Percentiles rank a stretch among this genome's conserved stretches.
These are phyloP conservation scores for Pelodiscus sinensis DNA, from an alignment of 2,113 vertebrate species.

Conservation along the genomic window DNA sequence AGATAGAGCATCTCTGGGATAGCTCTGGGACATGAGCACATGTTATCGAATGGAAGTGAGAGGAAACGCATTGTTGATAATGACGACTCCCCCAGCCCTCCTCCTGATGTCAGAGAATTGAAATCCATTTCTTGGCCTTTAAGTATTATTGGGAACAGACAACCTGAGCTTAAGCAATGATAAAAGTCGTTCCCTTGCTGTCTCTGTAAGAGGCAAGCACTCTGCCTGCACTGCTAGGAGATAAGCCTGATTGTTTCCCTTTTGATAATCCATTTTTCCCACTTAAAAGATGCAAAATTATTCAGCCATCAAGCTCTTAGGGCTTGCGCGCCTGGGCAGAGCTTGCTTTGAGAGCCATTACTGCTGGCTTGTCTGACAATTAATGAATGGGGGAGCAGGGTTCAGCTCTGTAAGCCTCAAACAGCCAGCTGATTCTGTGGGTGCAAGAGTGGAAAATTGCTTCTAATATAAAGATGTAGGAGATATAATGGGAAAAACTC, in stretches of 20 bases:
- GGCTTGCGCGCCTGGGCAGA: neutral
- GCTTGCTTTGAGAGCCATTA: slow-evolving; percentile 14
- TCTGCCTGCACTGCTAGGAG: neutral
- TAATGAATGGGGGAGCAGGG: neutral
- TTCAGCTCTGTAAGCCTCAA: neutral
- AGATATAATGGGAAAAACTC: neutral
- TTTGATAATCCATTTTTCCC: slow-evolving; percentile 23
- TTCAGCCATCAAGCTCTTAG: neutral
- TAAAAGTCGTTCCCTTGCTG: neutral
- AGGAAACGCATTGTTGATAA: neutral
- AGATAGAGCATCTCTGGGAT: neutral
- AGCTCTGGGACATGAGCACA: slow-evolving; percentile 11
- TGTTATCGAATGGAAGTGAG: neutral
- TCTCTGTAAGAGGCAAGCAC: neutral
- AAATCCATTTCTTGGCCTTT: slow-evolving; percentile 22
- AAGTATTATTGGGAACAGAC: neutral
- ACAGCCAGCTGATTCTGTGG: neutral
- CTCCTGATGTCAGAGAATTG: slow-evolving; percentile 19
- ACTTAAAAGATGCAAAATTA: neutral
- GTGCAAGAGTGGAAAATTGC: slow-evolving; percentile 40
- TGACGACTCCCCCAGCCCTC: neutral
- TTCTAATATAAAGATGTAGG: neutral
- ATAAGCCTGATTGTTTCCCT: neutral
- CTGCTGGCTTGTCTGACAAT: neutral
- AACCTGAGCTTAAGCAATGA: neutral